Percentiles rank a stretch among this genome's conserved stretches.
Evolutionary conservation across 2,797 vertebrate species (phyloP).

Genomic region (Philypnodon macrostomus): DNA sequence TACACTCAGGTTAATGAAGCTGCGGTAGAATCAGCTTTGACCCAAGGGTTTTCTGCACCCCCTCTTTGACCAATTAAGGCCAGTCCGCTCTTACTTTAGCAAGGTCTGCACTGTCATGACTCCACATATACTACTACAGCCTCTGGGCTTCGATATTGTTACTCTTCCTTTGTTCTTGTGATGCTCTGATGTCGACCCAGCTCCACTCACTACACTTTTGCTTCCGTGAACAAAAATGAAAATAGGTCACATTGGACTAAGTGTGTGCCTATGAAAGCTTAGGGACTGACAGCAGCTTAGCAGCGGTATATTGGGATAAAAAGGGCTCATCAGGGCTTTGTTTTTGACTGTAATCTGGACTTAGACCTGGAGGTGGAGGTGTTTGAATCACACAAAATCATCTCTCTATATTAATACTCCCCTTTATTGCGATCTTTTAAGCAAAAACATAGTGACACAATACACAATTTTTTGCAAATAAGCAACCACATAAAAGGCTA

Average conservation of each 20-base stretch:
- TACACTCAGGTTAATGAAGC: slow-evolving; percentile 49
- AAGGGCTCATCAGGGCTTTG: slow-evolving; percentile 26
- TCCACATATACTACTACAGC: slow-evolving; percentile 31
- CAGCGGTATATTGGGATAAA: slow-evolving; percentile 36
- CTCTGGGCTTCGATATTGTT: slow-evolving; percentile 29
- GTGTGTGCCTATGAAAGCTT: slow-evolving; percentile 32
- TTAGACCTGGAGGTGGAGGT: slow-evolving; percentile 66
- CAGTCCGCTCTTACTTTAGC: slow-evolving; percentile 27
- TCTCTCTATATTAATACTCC: slow-evolving; percentile 5
- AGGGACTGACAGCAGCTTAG: slow-evolving; percentile 32
- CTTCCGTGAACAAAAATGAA: slow-evolving; percentile 41
- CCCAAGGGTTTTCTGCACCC: slow-evolving; percentile 42
- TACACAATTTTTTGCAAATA: no score
- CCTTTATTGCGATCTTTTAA: no score
- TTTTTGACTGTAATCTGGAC: slow-evolving; percentile 44
- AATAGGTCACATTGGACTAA: slow-evolving; percentile 57
- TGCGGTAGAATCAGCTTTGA: slow-evolving; percentile 37
- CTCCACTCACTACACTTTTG: slow-evolving; percentile 41
- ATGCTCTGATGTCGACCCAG: slow-evolving; percentile 42
- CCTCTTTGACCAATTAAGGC: slow-evolving; percentile 58
- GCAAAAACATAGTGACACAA: no score
- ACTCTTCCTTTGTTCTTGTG: slow-evolving; percentile 49
- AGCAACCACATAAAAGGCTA: no score
- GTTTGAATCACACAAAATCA: slow-evolving; percentile 41
- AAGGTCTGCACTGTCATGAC: slow-evolving; percentile 43